Evolutionary conservation across 2,113 vertebrate genomes (phyloP).

Genomic region (Talpa occidentalis): DNA sequence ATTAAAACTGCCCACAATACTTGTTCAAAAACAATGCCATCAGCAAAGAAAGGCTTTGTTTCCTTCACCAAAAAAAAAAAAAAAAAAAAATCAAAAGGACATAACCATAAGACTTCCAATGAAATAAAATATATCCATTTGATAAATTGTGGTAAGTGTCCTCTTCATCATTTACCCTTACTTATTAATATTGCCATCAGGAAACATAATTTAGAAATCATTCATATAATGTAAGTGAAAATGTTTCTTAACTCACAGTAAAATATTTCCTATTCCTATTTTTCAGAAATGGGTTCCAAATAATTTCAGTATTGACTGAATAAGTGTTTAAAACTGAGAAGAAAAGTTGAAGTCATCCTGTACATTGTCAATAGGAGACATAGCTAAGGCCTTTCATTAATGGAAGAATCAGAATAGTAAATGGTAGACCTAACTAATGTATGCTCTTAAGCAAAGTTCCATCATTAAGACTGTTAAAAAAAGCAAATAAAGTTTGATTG

Average conservation of each 20-base stretch:
- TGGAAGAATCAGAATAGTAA: neutral
- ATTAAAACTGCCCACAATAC: neutral
- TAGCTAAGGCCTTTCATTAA: neutral
- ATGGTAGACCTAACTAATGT: neutral
- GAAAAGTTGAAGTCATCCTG: neutral
- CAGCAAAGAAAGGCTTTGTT: neutral
- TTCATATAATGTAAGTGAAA: neutral
- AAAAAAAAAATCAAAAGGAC: neutral
- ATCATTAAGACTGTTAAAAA: slow-evolving; percentile 39
- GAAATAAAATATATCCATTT: neutral
- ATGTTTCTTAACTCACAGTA: neutral
- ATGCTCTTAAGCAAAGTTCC: slow-evolving; percentile 32
- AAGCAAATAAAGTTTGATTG: slow-evolving; percentile 46
- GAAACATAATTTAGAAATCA: neutral
- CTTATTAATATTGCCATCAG: neutral
- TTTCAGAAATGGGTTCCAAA: neutral
- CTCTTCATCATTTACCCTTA: neutral
- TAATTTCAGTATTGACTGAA: neutral
- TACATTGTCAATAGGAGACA: neutral
- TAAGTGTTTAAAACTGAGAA: slow-evolving; percentile 21
- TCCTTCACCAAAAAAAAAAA: neutral
- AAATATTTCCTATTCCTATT: neutral
- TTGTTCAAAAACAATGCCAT: neutral
- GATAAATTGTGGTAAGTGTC: neutral
- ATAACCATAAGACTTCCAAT: neutral